Base-by-base conservation (phyloP, 2,797 vertebrate genomes). In the Propithecus perrieri region DNA sequence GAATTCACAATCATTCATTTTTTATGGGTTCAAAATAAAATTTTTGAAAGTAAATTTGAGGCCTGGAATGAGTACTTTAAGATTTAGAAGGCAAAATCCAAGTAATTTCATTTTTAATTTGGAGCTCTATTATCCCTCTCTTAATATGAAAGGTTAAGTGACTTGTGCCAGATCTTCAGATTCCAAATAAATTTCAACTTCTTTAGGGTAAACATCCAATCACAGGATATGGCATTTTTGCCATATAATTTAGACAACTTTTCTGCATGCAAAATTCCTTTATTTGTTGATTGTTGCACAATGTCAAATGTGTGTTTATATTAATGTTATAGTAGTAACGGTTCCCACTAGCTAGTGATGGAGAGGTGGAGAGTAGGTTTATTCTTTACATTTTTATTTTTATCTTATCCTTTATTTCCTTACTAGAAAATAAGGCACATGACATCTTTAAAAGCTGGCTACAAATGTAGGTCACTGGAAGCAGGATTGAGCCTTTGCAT, bases 401-500 rank as follows among this genome's bases (percentile, higher is more conserved):
- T 67, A 53, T 57, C 35, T 88, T 89, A 69, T 55, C 84, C 63
- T 94, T 43, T 79, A 83, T 94, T 96, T 91, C 24, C 55, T 88
- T n/a, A 4, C 84, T 93, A 85, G 80, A 95, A 97, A 96, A 95
- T 86, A 90, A 94, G 74, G 92, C 93, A 81, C 91, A 96, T 67
- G 89, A 61, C 86, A 92, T 96, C 85, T 96, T 96, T 85, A 76
- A 89, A 96, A 96, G 85, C 91, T 96, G 95, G 95, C 96, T 90
- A 94, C 80, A 92, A 98, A 98, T 98, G 96, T 97, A 97, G 98
- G 98, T 97, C 97, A 96, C 89, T 97, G 96, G 94, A 97, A 98
- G 94, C 84, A 92, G 94, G 50, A 79, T 67, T 89, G 72, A 86
- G 86, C 65, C 86, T 91, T 85, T 83, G 43, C 65, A 87, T 35